These are phyloP conservation scores for Anthophora plumipes DNA, from an alignment of 2,888 invertebrate genomes.

Conservation along the genomic window DNA sequence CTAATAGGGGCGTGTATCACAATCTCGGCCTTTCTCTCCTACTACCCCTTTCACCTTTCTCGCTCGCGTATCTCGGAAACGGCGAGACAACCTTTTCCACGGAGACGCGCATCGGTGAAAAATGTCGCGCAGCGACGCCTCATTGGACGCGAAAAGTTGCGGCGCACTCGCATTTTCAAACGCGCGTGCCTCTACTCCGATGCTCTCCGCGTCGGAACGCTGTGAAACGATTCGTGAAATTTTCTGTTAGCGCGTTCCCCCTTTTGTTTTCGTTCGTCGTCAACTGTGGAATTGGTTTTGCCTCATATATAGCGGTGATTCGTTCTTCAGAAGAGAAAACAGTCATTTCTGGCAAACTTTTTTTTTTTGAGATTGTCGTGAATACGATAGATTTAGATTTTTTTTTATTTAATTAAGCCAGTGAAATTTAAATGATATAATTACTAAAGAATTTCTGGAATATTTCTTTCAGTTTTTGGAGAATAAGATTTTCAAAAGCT, in stretches of 20 bases:
- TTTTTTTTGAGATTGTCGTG: too few species aligned
- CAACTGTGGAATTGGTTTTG: neutral
- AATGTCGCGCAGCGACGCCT: slow-evolving; percentile 37
- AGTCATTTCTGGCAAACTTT: too few species aligned
- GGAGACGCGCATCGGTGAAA: slow-evolving; percentile 7
- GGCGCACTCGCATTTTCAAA: slow-evolving; percentile 4
- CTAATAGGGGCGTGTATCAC: slow-evolving; percentile 59
- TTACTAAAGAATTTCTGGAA: too few species aligned
- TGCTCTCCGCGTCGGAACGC: neutral
- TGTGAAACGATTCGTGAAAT: slow-evolving; percentile 23
- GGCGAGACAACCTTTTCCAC: slow-evolving; percentile 41
- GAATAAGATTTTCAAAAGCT: too few species aligned
- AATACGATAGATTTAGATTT: too few species aligned
- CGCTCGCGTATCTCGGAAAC: slow-evolving; percentile 3
- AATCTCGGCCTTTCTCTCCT: slow-evolving; percentile 11
- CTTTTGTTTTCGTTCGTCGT: neutral
- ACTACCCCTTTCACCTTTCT: slow-evolving; percentile 8
- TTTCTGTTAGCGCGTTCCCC: slow-evolving; percentile 7
- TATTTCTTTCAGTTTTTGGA: too few species aligned
- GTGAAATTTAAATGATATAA: too few species aligned
- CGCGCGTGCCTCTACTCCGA: neutral
- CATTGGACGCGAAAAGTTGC: slow-evolving; percentile 14
- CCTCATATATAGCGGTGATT: neutral
- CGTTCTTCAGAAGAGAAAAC: neutral
- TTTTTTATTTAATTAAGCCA: too few species aligned